phyloP scores from a whole-genome alignment of 2,797 vertebrate species.

The Streptopelia turtur region DNA sequence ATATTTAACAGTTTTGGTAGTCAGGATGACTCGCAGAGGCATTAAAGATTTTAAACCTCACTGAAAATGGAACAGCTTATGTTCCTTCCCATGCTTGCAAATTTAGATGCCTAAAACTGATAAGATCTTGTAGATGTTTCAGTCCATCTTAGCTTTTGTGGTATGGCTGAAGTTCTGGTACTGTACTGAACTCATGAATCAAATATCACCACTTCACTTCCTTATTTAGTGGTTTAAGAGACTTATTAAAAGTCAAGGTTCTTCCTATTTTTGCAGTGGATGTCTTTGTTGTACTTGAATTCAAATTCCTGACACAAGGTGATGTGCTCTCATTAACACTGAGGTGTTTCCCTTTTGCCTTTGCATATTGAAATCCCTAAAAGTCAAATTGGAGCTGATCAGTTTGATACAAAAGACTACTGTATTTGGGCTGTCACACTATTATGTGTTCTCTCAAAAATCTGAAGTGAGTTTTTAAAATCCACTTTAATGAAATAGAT shows the following conservation, averaged over 20 bases:
- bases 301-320: neutral
- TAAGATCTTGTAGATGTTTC: neutral
- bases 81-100: neutral
- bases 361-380: neutral
- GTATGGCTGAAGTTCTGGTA: neutral
- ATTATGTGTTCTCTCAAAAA: neutral
- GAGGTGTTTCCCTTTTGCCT: neutral
- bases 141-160: neutral
- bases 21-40: neutral
- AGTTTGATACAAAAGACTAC: neutral
- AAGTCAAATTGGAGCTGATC: neutral
- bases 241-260: neutral
- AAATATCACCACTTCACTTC: neutral
- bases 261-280: neutral
- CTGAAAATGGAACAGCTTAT: neutral
- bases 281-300: neutral
- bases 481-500: neutral
- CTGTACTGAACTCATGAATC: neutral
- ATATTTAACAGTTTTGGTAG: neutral
- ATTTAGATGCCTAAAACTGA: neutral
- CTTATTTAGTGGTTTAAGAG: neutral
- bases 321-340: neutral
- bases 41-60: neutral
- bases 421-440: neutral
- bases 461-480: neutral